Evolutionary conservation across 2,888 invertebrate species (phyloP).

Genomic region (Agrochola macilenta): DNA sequence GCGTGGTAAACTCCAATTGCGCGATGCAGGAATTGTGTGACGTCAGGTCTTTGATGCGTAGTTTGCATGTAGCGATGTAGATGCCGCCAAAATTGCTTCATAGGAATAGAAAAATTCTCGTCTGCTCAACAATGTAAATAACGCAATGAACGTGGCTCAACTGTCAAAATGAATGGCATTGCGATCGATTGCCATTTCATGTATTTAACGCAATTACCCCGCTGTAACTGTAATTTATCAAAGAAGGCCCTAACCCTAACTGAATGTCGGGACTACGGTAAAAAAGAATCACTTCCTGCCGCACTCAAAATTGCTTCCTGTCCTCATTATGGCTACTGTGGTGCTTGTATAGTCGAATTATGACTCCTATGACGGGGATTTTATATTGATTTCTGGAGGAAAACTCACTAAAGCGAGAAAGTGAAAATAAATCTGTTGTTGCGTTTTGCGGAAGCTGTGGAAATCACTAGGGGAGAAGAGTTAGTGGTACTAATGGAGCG

Average conservation of each 20-base stretch:
- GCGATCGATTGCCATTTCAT: background rate
- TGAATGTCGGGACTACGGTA: background rate
- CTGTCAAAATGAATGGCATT: background rate
- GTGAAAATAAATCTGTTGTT: constrained; percentile 47
- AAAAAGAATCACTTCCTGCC: constrained; percentile 35
- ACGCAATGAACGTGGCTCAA: background rate
- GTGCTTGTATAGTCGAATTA: constrained; percentile 2
- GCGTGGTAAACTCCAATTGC: too few relatives aligned
- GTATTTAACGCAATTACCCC: background rate
- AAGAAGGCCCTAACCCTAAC: background rate
- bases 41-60: too few relatives aligned
- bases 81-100: too few relatives aligned
- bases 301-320: constrained; percentile 39
- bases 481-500: constrained; percentile 44
- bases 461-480: constrained; percentile 35
- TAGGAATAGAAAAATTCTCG: background rate
- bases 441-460: constrained; percentile 19
- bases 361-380: background rate
- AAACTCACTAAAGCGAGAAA: constrained; percentile 4
- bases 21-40: too few relatives aligned
- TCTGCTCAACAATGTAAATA: background rate
- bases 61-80: too few relatives aligned
- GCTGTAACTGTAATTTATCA: constrained; percentile 2
- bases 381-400: constrained; percentile 23
- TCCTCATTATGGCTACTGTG: constrained; percentile 13